These are phyloP conservation scores for Rhodinocichla rosea DNA, from an alignment of 2,113 vertebrate genomes.

Conservation along the genomic window DNA sequence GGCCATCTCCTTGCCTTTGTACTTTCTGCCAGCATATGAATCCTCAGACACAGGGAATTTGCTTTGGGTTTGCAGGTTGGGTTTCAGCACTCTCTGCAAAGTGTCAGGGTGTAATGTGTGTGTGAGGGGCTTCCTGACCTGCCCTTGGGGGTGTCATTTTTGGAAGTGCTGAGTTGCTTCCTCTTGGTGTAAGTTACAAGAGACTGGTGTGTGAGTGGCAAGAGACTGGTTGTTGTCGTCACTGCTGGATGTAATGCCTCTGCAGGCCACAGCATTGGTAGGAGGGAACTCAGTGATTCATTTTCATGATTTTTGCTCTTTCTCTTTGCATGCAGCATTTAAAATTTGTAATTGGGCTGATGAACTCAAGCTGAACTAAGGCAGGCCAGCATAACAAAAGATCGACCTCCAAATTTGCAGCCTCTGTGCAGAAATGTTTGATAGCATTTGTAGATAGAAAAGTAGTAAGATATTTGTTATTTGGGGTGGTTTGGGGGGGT, in stretches of 20 bases:
- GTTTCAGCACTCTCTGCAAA: background rate
- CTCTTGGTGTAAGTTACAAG: background rate
- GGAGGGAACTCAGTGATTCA: background rate
- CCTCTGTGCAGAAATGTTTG: background rate
- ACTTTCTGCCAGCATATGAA: background rate
- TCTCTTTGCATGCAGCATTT: background rate
- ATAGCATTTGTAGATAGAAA: background rate
- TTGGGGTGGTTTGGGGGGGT: too few relatives aligned
- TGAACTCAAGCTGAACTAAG: background rate
- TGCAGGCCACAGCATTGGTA: background rate
- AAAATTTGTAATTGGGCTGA: background rate
- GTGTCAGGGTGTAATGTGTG: too few relatives aligned
- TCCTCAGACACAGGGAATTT: background rate
- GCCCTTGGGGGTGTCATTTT: background rate
- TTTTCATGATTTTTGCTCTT: background rate
- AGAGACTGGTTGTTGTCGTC: background rate
- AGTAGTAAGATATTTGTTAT: background rate
- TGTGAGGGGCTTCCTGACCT: background rate
- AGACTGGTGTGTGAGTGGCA: background rate
- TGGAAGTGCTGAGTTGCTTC: background rate
- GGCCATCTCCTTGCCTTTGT: background rate
- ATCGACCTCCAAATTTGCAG: background rate
- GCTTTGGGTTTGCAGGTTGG: background rate
- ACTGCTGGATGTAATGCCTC: background rate
- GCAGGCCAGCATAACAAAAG: background rate